Base-by-base conservation (phyloP, 2,888 invertebrate species). In the Aphrophora alni region DNA sequence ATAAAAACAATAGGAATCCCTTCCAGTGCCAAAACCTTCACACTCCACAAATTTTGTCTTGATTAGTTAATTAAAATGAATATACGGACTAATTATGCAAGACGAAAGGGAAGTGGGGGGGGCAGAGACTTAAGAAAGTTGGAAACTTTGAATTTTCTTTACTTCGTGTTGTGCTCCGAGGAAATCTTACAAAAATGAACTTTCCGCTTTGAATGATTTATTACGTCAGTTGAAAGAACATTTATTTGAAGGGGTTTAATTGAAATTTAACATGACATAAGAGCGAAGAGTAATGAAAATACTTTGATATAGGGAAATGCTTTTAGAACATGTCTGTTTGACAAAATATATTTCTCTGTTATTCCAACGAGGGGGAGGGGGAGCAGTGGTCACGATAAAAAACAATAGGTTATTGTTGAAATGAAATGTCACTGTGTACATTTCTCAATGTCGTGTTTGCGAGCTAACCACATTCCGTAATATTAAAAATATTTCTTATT, bases 21-120 rank as follows among this genome's bases (percentile, higher is more conserved):
- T 5, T 59, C 12, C 21, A 5, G 12, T 21, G 2, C 59, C 10
- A 3, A 21, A 59, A 59, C 21, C 59, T 21, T 59, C 59, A 21
- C 44, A 44, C 21, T 59, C 59, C 59, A 59, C 59, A 59, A 59
- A 21, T 21, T 59, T 21, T 59, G n/a, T 59, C 59, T 59, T 59
- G 59, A 59, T 59, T 59, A 59, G 59, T 59, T 59, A 59, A 59
- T 59, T 59, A 59, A 59, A 59, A 59, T 59, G 59, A 59, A 59
- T 59, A 59, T 59, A 59, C 59, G 59, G 59, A 59, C 59, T 59
- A 59, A 59, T 59, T 59, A 59, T 59, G 59, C 59, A 59, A 59
- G 73, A 27, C 26, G 38, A 38, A 28, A 73, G 73, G 17, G 73
- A 33, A 33, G 73, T 14, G 28, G 70, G 73, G 28, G 28, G 70